A percentile compares a stretch with the other conserved stretches of the same genome.
These are phyloP conservation scores for Smutsia temminckii DNA, from an alignment of 2,797 vertebrate genomes.

Conservation along the genomic window DNA sequence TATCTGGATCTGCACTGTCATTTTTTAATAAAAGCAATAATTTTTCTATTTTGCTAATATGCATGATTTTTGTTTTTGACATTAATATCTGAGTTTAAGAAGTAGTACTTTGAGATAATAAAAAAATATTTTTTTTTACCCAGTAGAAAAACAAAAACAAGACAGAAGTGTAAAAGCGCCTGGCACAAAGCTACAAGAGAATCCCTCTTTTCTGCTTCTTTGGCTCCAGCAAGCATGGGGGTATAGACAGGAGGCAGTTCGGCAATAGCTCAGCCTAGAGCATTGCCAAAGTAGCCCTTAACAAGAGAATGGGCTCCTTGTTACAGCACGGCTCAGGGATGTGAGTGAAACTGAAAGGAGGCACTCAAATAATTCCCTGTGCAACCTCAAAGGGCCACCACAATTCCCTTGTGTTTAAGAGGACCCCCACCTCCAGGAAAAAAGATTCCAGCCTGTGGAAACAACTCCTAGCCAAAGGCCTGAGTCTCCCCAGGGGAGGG, in stretches of 20 bases:
- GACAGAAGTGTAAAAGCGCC: constrained; percentile 45
- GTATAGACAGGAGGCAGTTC: constrained; percentile 34
- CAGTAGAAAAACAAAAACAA: constrained; percentile 58
- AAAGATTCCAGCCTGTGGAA: constrained; percentile 66
- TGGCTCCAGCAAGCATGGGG: constrained; percentile 33
- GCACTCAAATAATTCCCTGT: constrained; percentile 71
- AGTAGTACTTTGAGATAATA: constrained; percentile 41
- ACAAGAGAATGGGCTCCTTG: constrained; percentile 69
- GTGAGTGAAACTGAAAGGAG: constrained; percentile 67
- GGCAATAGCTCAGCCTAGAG: constrained; percentile 32
- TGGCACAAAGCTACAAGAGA: constrained; percentile 66
- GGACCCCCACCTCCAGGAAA: constrained; percentile 64
- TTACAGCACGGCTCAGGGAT: constrained; percentile 19
- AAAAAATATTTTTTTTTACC: constrained; percentile 50
- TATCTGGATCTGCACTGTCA: neutral
- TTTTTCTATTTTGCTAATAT: constrained; percentile 14
- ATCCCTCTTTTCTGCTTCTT: constrained; percentile 45
- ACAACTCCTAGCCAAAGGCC: constrained; percentile 49
- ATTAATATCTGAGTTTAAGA: constrained; percentile 12
- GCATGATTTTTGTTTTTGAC: neutral
- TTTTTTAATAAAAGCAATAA: constrained; percentile 13
- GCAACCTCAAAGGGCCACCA: constrained; percentile 71
- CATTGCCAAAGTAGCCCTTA: constrained; percentile 59
- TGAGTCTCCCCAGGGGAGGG: constrained; percentile 50
- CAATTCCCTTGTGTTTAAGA: constrained; percentile 71